Evolutionary conservation across 2,797 vertebrate species (phyloP), one percentile per base, ranked within the genome.

Genomic region (Amphiprion clarkii): DNA sequence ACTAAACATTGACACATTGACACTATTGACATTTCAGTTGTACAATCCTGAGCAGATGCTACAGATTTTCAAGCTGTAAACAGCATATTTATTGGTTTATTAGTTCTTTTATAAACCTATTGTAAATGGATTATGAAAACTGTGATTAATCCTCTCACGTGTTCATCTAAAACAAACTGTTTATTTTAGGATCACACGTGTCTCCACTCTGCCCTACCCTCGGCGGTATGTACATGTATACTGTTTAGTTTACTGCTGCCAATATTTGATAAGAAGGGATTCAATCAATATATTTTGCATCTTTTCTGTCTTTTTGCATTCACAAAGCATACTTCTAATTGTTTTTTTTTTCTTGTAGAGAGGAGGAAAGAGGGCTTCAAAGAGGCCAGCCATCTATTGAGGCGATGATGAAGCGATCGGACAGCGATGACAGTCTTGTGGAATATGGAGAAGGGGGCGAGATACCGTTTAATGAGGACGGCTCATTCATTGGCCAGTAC

Each of bases 401-500:
- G 3, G 95, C 96, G 40, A 98, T 97, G 74, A 96, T 97, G 88
- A 98, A 97, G 91, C 90, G 86, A 25, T 93, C 93, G 5, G 97
- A 98, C 88, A 99, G 98, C 0, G 97, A 99, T 0, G 98, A 99
- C 93, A 99, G 98, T 89, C 93, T 99, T 89, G 97, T 99, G 94
- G 98, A 99, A 89, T 99, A 99, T 0, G 96, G 97, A 0, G 97
- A 99, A 67, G 98, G 97, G 0, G 97, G 96, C 0, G 98, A 99
- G 82, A 97, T 97, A 0, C 96, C 96, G 71, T 99, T 99, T 88
- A 97, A 98, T 0, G 98, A 99, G 86, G 98, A 99, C 0, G 98
- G 98, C 71, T 99, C 98, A 3, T 99, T 99, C 85, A 99, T 99
- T 6, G 98, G 98, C 67, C 97, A 99, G 90, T 99, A 99, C 93